Base-by-base conservation (phyloP, 1,140 invertebrate genomes). In the Orussus abietinus region DNA sequence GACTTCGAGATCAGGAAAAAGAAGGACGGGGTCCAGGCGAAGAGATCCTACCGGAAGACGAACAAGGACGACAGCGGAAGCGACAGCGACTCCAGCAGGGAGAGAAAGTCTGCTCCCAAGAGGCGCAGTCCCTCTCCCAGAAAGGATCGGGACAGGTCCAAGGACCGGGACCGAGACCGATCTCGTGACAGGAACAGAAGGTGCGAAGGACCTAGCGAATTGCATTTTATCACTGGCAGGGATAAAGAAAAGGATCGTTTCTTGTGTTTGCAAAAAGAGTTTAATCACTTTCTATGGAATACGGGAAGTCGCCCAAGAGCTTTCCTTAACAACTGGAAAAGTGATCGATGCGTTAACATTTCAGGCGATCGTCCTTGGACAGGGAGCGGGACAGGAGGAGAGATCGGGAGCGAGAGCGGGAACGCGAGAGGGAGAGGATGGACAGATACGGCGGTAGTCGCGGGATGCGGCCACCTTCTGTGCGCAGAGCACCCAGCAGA, bases 21-120 rank as follows among this genome's bases (percentile, higher is more conserved):
- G 51, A 85, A 87, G 55, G 80, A 86, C 45, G 86, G 85, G 32
- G 79, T 89, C 5, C 85, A 89, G 57, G 85, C 86, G 26, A 88
- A 88, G 50, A 74, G 90, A 15, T 89, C 92, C 36, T 93, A 93
- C 57, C 78, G 90, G 6, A 80, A 77, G 33, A 90, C 89, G 34
- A 90, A 90, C 57, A 86, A 88, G 29, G 85, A 88, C 48, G 84
- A 80, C 32, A 87, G 83, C 50, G 75, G 69, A 19, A 75, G 74
- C 21, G 75, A 74, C 13, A 77, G 69, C 45, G 75, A 78, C 22
- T 75, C 75, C 0, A 76, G 75, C 26, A 53, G 69, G 0, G 69
- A 72, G 2, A 59, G 66, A 39, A 72, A 73, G 38, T 66, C 66
- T 0, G 51, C 59, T 1, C 42, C 55, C 2, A 73, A 69, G 33